Conservation (phyloP, 2,113 vertebrate genomes). For the Miniopterus natalensis region DNA sequence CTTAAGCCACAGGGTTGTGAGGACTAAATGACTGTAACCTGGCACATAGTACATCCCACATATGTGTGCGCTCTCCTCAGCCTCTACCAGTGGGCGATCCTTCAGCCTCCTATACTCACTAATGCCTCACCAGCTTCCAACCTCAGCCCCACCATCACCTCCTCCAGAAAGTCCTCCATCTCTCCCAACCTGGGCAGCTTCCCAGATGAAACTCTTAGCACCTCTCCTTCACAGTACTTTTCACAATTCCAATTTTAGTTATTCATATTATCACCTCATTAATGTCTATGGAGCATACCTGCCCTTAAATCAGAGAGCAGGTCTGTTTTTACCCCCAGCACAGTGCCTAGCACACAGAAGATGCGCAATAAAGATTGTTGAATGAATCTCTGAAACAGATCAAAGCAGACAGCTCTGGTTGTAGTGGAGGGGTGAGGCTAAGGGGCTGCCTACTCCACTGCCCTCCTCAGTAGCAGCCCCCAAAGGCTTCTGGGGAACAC, state of each 20-base stretch:
- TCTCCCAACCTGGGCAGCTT: neutral
- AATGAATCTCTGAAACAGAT: neutral
- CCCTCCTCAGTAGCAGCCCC: neutral
- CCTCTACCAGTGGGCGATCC: neutral
- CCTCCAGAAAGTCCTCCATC: neutral
- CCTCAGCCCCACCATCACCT: neutral
- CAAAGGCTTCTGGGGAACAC: neutral
- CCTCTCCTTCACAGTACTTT: neutral
- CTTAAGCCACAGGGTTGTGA: neutral
- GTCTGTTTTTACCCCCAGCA: neutral
- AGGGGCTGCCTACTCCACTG: neutral
- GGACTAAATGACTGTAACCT: neutral
- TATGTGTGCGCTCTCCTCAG: neutral
- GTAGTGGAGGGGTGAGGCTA: neutral
- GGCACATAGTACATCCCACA: rapidly evolving
- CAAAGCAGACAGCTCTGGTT: neutral
- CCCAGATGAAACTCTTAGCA: neutral
- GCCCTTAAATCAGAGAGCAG: neutral
- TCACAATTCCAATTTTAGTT: neutral
- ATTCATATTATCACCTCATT: neutral
- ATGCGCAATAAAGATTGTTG: neutral
- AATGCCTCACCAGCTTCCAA: neutral
- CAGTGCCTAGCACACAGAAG: neutral
- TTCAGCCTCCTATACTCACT: neutral
- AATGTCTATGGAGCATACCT: neutral